Evolutionary conservation across 2,113 vertebrate species (phyloP), one percentile per base, ranked within the genome.

Genomic region (Patagioenas fasciata): DNA sequence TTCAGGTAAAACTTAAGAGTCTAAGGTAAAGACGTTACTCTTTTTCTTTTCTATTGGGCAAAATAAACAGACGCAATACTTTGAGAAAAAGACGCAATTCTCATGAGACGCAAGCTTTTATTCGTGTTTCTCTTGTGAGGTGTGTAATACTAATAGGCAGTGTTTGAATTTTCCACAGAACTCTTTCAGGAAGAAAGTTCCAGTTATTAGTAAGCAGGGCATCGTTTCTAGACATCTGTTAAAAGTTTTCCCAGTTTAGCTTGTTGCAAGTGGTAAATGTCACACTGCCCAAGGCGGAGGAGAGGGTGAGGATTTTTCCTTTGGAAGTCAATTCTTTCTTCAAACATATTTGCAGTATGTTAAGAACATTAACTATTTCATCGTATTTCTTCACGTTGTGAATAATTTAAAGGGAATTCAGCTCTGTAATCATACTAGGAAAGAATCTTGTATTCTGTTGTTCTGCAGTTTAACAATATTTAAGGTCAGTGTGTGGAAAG

Each of bases 191-290:
- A 64, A 56, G 42, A 75, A 67, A 23, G 6, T 50, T 86, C 56
- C 32, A 6, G 44, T 72, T 87, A 51, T 89, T 82, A 80, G 71
- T 74, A 88, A 69, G 47, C 24, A 60, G 53, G 47, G 53, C 44
- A 44, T 74, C 40, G 71, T 89, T 95, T 81, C 61, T 79, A 57
- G 81, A 75, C 32, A 67, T 47, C 34, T 91, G 81, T 64, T 94
- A 32, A 90, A 90, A 89, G 9, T 71, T 83, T 88, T 91, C 36
- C 44, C 58, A 38, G 32, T 88, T 90, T 88, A 50, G 60, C 65
- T 91, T 83, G 31, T 66, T 80, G 40, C 67, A 93, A 88, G 20
- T 78, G 82, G 42, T 83, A 89, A 87, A 92, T 93, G 73, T 87
- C 61, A 85, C 18, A 19, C 56, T 61, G 66, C 56, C 18, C 70